phyloP scores from a whole-genome alignment of 2,113 vertebrate species.

The Nymphicus hollandicus region DNA sequence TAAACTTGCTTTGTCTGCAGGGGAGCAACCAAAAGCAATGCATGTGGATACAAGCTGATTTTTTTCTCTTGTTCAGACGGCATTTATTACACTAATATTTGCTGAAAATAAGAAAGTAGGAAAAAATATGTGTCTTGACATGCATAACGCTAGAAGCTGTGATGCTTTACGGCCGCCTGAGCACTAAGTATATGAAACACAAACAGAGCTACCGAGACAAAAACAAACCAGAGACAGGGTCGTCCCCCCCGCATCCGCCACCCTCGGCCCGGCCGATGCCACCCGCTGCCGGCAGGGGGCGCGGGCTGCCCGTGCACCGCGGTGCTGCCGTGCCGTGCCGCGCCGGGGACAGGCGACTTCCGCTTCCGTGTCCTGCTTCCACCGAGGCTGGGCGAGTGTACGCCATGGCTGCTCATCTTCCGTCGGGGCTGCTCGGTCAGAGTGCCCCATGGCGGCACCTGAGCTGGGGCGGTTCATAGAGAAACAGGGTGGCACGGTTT shows the following conservation, averaged over 20 bases:
- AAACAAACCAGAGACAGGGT: background rate
- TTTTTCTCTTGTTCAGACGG: background rate
- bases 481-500: background rate
- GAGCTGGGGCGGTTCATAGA: background rate
- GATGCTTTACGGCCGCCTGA: background rate
- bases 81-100: background rate
- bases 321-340: too few relatives aligned
- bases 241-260: too few relatives aligned
- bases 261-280: background rate
- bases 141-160: background rate
- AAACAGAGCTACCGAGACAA: background rate
- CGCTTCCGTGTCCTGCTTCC: background rate
- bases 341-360: background rate
- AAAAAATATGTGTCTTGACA: background rate
- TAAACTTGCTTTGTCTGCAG: background rate
- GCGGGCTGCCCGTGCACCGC: too few relatives aligned
- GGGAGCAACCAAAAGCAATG: background rate
- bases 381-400: rapidly evolving
- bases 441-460: background rate
- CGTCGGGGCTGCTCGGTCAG: too few relatives aligned
- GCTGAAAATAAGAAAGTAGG: background rate
- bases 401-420: rapidly evolving
- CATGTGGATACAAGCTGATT: background rate
- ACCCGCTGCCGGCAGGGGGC: background rate
- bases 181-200: background rate